Conservation (phyloP, 2,113 vertebrate species). For the Scopus umbretta region DNA sequence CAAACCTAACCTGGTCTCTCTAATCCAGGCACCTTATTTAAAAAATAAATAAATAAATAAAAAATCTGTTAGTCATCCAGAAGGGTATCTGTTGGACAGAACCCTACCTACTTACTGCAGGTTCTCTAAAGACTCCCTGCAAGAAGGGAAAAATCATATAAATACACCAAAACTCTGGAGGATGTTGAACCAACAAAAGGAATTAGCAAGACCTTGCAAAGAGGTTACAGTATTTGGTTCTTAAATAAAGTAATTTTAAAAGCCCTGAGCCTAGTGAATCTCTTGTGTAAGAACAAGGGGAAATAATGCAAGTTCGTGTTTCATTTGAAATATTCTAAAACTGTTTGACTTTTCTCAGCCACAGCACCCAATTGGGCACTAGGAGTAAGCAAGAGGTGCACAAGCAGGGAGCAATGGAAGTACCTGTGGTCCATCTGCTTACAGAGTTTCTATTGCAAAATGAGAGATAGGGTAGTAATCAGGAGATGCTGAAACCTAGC, state of each 20-base stretch:
- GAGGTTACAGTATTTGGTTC: neutral
- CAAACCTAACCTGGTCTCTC: neutral
- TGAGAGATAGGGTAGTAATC: neutral
- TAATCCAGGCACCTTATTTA: neutral
- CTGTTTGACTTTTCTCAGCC: neutral
- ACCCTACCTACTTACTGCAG: neutral
- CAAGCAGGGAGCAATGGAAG: neutral
- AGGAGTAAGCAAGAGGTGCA: neutral
- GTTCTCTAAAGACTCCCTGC: neutral
- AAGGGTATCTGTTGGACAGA: neutral
- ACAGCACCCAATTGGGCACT: neutral
- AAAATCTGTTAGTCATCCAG: neutral
- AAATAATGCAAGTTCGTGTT: neutral
- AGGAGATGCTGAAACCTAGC: neutral
- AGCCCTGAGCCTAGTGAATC: neutral
- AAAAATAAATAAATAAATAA: too few relatives aligned
- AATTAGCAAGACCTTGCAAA: neutral
- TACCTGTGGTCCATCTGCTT: neutral
- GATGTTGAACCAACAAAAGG: neutral
- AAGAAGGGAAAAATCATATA: neutral
- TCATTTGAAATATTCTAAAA: neutral
- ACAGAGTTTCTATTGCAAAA: neutral
- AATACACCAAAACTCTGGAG: neutral
- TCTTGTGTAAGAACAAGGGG: neutral
- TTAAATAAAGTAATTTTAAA: neutral